phyloP scores from a whole-genome alignment of 2,113 vertebrate species.

The Mus pahari region DNA sequence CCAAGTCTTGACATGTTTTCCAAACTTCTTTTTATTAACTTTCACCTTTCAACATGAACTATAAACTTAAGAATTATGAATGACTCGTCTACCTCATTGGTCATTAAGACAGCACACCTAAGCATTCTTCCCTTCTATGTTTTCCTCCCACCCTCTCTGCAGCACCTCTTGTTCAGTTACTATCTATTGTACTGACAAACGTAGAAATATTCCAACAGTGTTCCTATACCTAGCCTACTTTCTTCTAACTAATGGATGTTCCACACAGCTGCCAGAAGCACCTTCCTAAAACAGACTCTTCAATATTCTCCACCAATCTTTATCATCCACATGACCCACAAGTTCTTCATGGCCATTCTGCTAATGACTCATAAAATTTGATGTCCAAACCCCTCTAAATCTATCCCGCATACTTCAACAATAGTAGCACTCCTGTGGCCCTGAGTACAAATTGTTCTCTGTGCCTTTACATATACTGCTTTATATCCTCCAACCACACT shows the following conservation, averaged over 20 bases:
- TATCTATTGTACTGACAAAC: not conserved
- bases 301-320: not conserved
- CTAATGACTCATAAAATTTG: not conserved
- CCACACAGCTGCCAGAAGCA: not conserved
- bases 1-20: not conserved
- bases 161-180: not conserved
- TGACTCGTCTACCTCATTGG: not conserved
- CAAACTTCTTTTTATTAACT: not conserved
- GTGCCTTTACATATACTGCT: not conserved
- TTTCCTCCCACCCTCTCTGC: not conserved
- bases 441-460: not conserved
- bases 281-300: constrained; percentile 22
- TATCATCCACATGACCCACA: not conserved
- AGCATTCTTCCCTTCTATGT: not conserved
- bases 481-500: not conserved
- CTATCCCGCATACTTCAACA: not conserved
- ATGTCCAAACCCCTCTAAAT: not conserved
- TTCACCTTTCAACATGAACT: not conserved
- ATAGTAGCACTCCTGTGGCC: not conserved
- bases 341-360: not conserved
- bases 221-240: not conserved
- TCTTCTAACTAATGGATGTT: not conserved
- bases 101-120: not conserved
- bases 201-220: not conserved
- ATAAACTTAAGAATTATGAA: not conserved